Evolutionary conservation across 2,797 vertebrate genomes (phyloP), one percentile per base, ranked within the genome.

Genomic region (Erethizon dorsatum): DNA sequence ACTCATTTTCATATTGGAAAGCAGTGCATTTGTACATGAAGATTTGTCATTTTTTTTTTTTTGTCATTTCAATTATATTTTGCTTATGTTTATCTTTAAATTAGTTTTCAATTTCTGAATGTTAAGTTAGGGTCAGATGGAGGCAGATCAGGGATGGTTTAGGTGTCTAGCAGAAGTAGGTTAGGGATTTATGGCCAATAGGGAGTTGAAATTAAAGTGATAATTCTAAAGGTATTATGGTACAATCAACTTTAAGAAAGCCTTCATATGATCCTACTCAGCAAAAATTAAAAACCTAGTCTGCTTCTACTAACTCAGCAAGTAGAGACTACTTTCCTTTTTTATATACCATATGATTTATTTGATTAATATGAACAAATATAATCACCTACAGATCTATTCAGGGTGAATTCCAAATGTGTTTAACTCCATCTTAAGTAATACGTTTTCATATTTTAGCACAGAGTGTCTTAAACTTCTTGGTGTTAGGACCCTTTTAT

Each of bases 41-140:
- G 33, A 88, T 11, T 33, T 78, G 61, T 37, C 59, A 80, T 92
- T 93, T 67, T 28, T 41, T 93, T 67, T 28, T 41, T 41, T 11
- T 33, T 78, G 61, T 37, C 59, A 80, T 92, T 93, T 67, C 33
- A 37, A 83, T 57, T 91, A 15, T n/a, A 87, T 83, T 93, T 83
- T 80, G 69, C 33, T 61, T 93, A 83, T 6, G 5, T 73, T 92
- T 83, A 79, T 3, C 52, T 82, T 90, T 88, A 80, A 93, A 83
- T 83, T 94, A 97, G 82, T 84, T 94, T 95, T 95, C 37, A 88
- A 65, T 88, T 94, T 83, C 73, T 67, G 71, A 92, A 26, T 73
- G 6, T 71, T 69, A 85, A 12, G 28, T 22, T 83, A 54, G 67
- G 50, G 82, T 92, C 45, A 80, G 41, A 52, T 90, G 71, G 33